These are phyloP conservation scores for Nymphalis c-album DNA, from an alignment of 2,888 invertebrate genomes.

Conservation along the genomic window DNA sequence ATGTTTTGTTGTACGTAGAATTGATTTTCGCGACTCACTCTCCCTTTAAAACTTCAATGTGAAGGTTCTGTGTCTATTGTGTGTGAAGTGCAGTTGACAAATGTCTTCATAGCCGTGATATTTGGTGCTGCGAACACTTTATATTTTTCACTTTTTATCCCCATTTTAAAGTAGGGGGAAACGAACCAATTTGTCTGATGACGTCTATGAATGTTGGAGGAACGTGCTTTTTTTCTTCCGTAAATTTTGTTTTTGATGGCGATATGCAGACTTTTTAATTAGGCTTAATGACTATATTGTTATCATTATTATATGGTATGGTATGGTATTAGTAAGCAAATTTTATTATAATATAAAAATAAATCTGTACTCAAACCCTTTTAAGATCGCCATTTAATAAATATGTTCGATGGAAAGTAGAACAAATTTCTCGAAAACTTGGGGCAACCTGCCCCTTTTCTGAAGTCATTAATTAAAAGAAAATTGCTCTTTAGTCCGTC, in stretches of 20 bases:
- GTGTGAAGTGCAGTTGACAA: constrained; percentile 42
- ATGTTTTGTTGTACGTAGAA: constrained; percentile 54
- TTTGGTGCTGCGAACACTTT: constrained; percentile 35
- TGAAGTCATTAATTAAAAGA: constrained; percentile 47
- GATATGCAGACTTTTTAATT: background rate
- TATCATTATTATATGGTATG: no score
- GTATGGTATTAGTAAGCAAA: no score
- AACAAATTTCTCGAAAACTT: constrained; percentile 19
- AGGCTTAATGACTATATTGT: background rate
- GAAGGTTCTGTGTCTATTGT: constrained; percentile 38
- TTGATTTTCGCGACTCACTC: constrained; percentile 62
- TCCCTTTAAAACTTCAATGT: constrained; percentile 39
- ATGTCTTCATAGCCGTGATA: constrained; percentile 38
- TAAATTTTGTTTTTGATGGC: constrained; percentile 1
- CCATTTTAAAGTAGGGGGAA: constrained; percentile 30
- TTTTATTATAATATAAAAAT: no score
- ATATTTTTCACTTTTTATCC: constrained; percentile 32
- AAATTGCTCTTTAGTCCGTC: constrained; percentile 63
- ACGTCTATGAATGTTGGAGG: constrained; percentile 28
- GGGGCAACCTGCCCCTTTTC: constrained; percentile 27
- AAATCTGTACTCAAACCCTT: background rate
- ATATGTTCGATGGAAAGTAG: constrained; percentile 19
- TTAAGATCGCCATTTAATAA: constrained; percentile 26
- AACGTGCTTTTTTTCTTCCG: constrained; percentile 17
- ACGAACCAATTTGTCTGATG: constrained; percentile 41